These are phyloP conservation scores for Misgurnus mizolepis DNA, from an alignment of 2,113 vertebrate species.

Conservation along the genomic window DNA sequence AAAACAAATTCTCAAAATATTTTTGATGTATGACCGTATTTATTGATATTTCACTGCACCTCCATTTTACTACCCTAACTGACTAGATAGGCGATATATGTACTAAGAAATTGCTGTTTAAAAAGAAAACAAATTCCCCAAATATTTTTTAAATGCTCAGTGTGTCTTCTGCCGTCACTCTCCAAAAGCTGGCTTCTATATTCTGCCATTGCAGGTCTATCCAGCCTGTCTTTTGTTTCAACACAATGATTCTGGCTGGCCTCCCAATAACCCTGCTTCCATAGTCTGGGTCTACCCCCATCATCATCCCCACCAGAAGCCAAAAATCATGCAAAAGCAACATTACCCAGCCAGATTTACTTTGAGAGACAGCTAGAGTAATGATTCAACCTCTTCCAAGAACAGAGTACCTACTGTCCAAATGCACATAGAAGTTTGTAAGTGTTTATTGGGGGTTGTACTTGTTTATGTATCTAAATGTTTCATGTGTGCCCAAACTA, in stretches of 20 bases:
- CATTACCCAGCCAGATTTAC: conserved; percentile 10
- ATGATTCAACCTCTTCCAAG: conserved; percentile 2
- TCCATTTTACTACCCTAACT: not conserved
- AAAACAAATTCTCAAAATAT: too few species aligned
- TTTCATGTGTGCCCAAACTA: not conserved
- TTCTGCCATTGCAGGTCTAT: not conserved
- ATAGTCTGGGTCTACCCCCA: conserved; percentile 37
- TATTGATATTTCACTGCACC: not conserved
- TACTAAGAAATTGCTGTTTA: too few species aligned
- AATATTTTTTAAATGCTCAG: not conserved
- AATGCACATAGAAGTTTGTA: not conserved
- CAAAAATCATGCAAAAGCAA: conserved; percentile 32
- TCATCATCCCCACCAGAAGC: conserved; percentile 6
- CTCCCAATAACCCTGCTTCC: conserved; percentile 45
- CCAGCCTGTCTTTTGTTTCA: conserved; percentile 7
- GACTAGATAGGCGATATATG: too few species aligned
- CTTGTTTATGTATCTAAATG: conserved; percentile 25
- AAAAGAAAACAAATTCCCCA: too few species aligned
- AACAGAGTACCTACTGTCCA: not conserved
- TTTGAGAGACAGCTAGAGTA: conserved; percentile 2
- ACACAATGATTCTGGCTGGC: conserved; percentile 46
- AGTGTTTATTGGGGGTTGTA: conserved; percentile 17
- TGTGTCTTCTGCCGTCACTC: conserved; percentile 20
- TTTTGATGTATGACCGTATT: too few species aligned
- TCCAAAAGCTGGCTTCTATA: conserved; percentile 10